Evolutionary conservation across 1,140 invertebrate species (phyloP), one percentile per base, ranked within the genome.

Genomic region (Drusus annulatus): DNA sequence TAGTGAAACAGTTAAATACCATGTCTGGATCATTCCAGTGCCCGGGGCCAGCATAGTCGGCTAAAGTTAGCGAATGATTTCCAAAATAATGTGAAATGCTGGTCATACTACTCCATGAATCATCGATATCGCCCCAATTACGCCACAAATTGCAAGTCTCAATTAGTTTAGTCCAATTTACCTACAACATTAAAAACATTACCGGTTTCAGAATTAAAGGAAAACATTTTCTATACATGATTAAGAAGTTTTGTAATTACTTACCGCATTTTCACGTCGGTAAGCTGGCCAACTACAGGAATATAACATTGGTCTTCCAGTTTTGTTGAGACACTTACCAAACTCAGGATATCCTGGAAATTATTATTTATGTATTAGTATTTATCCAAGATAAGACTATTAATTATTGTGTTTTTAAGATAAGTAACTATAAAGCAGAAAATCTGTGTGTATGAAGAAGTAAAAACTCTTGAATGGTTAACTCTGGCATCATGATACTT

Each of bases 261-360:
- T 1, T 69, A 84, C 80, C 56, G 65, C 31, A 17, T 71, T 78
- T 28, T 51, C 75, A 31, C 8, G 10, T 85, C 93, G 90, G 89
- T 96, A 96, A n/a, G 92, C 94, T 0, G 96, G 96, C 95, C 96
- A 97, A 85, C 94, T 95, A 88, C 96, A 98, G 1, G 96, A 96
- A 85, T 96, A 98, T 0, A 97, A 91, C 85, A 98, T 97, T 0
- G 94, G 93, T 56, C 96, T 90, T 25, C 95, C 95, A 21, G 96
- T 97, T 80, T 91, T 85, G 85, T 97, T 97, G 50, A 98, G 86
- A 78, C 91, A 91, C 62, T 90, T 89, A 16, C 93, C 93, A 87
- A 97, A 95, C 80, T 91, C 89, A 8, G 94, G 92, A 88, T 96
- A 96, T 13, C 94, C 94, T 93, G 83, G 50, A 86, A 85, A 78